Conservation (phyloP, 1,140 invertebrate species). For the Steinernema khuongi region DNA sequence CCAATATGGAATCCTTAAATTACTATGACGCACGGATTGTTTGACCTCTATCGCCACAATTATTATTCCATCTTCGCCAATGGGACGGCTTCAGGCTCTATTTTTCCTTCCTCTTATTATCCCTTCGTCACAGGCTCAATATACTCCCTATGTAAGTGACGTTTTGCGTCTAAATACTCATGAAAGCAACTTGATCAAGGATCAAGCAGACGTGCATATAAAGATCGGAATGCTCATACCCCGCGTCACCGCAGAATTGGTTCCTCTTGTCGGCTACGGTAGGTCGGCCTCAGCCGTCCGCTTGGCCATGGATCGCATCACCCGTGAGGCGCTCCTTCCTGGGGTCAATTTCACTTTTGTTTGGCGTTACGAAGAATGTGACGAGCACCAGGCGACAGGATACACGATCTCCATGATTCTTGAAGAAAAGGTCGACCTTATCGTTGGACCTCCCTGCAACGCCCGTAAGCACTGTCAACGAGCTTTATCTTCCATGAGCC, state of each 20-base stretch:
- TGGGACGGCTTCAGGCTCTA: neutral
- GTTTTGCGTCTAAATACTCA: neutral
- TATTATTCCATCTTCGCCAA: neutral
- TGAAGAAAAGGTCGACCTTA: neutral
- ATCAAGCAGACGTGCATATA: neutral
- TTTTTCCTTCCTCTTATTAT: neutral
- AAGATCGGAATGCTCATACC: conserved; percentile 4
- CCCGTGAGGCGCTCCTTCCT: neutral
- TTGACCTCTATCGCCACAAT: neutral
- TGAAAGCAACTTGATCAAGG: neutral
- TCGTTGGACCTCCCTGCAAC: conserved; percentile 10
- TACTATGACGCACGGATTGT: neutral
- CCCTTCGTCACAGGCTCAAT: neutral
- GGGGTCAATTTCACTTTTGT: neutral
- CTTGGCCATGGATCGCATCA: neutral
- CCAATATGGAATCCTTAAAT: neutral
- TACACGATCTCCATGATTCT: neutral
- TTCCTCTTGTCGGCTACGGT: neutral
- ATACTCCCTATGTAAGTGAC: neutral
- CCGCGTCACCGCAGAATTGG: neutral
- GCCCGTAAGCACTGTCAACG: neutral
- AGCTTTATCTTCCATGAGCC: neutral
- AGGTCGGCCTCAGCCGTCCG: neutral
- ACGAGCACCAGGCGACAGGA: neutral
- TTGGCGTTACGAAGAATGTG: conserved; percentile 13